These are phyloP conservation scores for Syngnathoides biaculeatus DNA, from an alignment of 2,113 vertebrate genomes.

Conservation along the genomic window DNA sequence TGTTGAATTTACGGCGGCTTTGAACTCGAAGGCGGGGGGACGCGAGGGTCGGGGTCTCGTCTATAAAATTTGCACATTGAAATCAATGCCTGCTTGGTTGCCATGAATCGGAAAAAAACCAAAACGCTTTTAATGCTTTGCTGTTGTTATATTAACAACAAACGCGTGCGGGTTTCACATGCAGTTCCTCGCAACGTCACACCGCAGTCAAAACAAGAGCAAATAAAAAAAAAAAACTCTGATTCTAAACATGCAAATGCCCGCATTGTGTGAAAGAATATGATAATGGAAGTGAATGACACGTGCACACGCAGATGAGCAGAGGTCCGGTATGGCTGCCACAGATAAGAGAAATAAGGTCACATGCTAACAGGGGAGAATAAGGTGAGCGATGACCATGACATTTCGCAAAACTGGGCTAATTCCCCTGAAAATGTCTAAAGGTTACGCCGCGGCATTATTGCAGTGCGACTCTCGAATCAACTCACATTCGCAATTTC, in stretches of 20 bases:
- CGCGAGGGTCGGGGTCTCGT: slow-evolving; percentile 15
- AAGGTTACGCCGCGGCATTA: slow-evolving; percentile 63
- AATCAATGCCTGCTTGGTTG: slow-evolving; percentile 60
- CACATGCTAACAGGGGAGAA: slow-evolving; percentile 63
- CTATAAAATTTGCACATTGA: slow-evolving; percentile 59
- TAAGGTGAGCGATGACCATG: slow-evolving; percentile 67
- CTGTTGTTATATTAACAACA: slow-evolving; percentile 66
- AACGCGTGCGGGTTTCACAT: slow-evolving; percentile 61
- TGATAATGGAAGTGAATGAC: slow-evolving; percentile 32
- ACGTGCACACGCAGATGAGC: slow-evolving; percentile 51
- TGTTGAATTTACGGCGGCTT: slow-evolving; percentile 38
- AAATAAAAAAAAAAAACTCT: background rate
- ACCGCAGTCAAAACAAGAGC: slow-evolving; percentile 30
- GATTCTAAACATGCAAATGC: background rate
- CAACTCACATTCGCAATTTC: slow-evolving; percentile 22
- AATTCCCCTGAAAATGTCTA: slow-evolving; percentile 62
- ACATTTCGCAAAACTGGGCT: slow-evolving; percentile 71
- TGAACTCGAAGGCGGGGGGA: slow-evolving; percentile 13
- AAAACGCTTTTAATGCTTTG: slow-evolving; percentile 64
- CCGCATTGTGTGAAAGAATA: background rate
- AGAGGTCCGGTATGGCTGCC: slow-evolving; percentile 59
- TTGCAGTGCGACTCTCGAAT: slow-evolving; percentile 54
- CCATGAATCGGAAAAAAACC: slow-evolving; percentile 53
- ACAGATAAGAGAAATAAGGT: slow-evolving; percentile 70
- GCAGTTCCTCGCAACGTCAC: slow-evolving; percentile 30